These are phyloP conservation scores for Drosophila navojoa DNA, from an alignment of 1,140 invertebrate genomes.

Conservation along the genomic window DNA sequence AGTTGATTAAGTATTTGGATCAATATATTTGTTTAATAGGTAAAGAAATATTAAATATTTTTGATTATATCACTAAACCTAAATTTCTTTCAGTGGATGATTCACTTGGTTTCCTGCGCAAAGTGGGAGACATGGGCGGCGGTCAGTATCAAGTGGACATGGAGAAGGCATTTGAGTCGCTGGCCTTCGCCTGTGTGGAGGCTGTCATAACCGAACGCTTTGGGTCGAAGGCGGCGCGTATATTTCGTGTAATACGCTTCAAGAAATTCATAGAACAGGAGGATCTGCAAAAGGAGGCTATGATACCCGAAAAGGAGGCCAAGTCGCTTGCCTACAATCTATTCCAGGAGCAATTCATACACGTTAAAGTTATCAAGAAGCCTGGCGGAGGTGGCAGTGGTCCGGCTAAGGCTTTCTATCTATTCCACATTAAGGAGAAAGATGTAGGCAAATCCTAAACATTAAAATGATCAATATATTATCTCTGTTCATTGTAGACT, in stretches of 20 bases:
- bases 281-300: conserved; percentile 93
- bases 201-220: conserved; percentile 92
- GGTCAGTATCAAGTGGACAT: conserved; percentile 90
- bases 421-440: conserved; percentile 89
- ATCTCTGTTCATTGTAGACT: conserved; percentile 84
- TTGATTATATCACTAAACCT: conserved; percentile 35
- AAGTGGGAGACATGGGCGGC: conserved; percentile 90
- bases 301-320: conserved; percentile 95
- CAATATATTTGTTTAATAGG: conserved; percentile 92
- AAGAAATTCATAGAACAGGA: conserved; percentile 94
- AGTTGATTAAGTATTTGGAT: conserved; percentile 88
- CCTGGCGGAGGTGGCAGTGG: conserved; percentile 84
- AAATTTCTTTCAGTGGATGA: conserved; percentile 87
- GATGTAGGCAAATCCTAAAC: conserved; percentile 48
- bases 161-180: conserved; percentile 86
- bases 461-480: neutral
- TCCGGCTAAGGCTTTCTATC: conserved; percentile 88
- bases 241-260: conserved; percentile 91
- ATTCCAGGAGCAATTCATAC: conserved; percentile 92
- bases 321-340: conserved; percentile 93
- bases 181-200: conserved; percentile 89
- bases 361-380: conserved; percentile 84
- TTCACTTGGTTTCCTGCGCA: conserved; percentile 88
- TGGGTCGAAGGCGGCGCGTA: conserved; percentile 92
- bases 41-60: conserved; percentile 69